Evolutionary conservation across 2,888 invertebrate species (phyloP).

Genomic region (Patella caerulea): DNA sequence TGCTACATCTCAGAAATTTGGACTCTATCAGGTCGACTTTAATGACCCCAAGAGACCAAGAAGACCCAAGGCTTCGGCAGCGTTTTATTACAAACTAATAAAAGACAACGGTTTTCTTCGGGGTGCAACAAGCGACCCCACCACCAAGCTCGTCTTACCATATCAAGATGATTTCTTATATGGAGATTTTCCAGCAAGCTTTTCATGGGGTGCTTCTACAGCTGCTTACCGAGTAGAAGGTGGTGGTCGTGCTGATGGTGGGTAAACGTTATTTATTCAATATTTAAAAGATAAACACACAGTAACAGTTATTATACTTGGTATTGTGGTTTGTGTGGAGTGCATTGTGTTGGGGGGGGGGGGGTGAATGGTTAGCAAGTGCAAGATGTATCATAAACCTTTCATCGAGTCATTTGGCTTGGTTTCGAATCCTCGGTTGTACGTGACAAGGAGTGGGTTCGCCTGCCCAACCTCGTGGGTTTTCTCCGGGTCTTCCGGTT

Average conservation of each 20-base stretch:
- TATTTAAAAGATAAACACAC: neutral
- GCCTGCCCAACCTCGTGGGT: too few relatives aligned
- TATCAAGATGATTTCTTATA: conserved; percentile 30
- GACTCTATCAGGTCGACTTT: conserved; percentile 82
- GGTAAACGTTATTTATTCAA: neutral
- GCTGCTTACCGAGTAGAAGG: conserved; percentile 78
- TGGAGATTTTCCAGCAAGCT: conserved; percentile 46
- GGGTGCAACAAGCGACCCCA: conserved; percentile 30
- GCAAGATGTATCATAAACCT: too few relatives aligned
- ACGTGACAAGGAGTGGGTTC: too few relatives aligned
- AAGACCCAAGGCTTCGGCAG: conserved; percentile 78
- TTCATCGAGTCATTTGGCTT: too few relatives aligned
- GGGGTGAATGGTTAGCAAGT: too few relatives aligned
- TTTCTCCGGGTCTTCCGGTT: too few relatives aligned
- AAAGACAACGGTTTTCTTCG: conserved; percentile 33
- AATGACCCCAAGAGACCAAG: conserved; percentile 78
- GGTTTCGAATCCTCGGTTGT: too few relatives aligned
- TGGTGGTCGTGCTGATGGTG: conserved; percentile 77
- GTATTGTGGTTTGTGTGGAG: neutral
- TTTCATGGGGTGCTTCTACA: conserved; percentile 68
- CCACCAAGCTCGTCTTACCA: neutral
- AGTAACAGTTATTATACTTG: too few relatives aligned
- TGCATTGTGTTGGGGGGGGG: too few relatives aligned
- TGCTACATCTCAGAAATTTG: conserved; percentile 81
- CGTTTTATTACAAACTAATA: conserved; percentile 41